These are phyloP conservation scores for Fabriciana adippe DNA, from an alignment of 2,888 invertebrate species.

Conservation along the genomic window DNA sequence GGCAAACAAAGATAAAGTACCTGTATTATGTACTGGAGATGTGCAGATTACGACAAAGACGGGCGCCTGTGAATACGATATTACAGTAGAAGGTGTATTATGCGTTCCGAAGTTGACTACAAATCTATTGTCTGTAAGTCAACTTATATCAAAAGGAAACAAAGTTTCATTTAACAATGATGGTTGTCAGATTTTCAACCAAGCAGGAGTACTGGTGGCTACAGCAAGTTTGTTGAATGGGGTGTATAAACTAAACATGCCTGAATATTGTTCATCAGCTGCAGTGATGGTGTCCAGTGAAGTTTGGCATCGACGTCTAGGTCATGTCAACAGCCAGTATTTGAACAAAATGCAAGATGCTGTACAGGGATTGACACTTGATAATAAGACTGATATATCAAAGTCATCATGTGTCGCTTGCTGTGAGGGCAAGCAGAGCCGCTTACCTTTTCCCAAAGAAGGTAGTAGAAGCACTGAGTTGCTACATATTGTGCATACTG, in stretches of 20 bases:
- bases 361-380: slow-evolving; percentile 27
- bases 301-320: slow-evolving; percentile 38
- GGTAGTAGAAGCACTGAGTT: neutral
- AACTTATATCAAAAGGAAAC: slow-evolving; percentile 42
- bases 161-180: slow-evolving; percentile 38
- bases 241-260: slow-evolving; percentile 8
- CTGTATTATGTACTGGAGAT: slow-evolving; percentile 35
- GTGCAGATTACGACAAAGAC: slow-evolving; percentile 34
- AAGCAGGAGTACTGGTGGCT: slow-evolving; percentile 37
- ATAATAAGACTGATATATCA: neutral
- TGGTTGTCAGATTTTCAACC: slow-evolving; percentile 41
- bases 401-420: neutral
- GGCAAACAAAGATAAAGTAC: slow-evolving; percentile 33
- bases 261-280: neutral
- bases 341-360: slow-evolving; percentile 43
- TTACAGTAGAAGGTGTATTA: slow-evolving; percentile 36
- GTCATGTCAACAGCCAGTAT: slow-evolving; percentile 22
- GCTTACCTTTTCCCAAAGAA: neutral
- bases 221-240: slow-evolving; percentile 40
- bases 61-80: slow-evolving; percentile 30
- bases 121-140: slow-evolving; percentile 36
- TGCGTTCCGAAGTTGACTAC: slow-evolving; percentile 38
- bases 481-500: neutral
- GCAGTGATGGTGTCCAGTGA: neutral
- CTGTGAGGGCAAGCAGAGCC: neutral